Percentiles rank a stretch among this genome's conserved stretches.
These are phyloP conservation scores for Patella pellucida DNA, from an alignment of 2,888 invertebrate genomes.

Conservation along the genomic window DNA sequence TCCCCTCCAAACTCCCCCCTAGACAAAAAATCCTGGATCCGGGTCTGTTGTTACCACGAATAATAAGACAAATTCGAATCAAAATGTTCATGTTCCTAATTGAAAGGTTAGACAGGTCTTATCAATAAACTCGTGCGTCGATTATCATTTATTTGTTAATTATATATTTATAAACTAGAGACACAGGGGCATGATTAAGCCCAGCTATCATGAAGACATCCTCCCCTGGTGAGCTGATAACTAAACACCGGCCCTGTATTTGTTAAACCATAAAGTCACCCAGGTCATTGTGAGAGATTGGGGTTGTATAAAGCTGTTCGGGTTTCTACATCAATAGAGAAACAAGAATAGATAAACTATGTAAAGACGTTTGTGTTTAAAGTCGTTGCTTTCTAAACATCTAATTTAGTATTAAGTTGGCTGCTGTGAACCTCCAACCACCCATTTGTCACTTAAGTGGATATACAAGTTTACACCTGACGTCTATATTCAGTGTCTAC, in stretches of 20 bases:
- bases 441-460: slow-evolving; percentile 9
- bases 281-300: neutral
- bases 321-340: too few relatives aligned
- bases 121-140: too few relatives aligned
- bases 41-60: too few relatives aligned
- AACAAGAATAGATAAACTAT: slow-evolving; percentile 1
- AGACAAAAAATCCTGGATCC: too few relatives aligned
- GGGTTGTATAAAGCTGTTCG: neutral
- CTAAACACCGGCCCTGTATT: neutral
- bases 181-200: too few relatives aligned
- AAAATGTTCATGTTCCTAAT: too few relatives aligned
- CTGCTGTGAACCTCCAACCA: neutral
- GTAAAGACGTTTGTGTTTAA: neutral
- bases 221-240: neutral
- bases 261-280: slow-evolving; percentile 1
- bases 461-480: slow-evolving; percentile 12
- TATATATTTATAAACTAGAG: too few relatives aligned
- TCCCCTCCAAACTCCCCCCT: too few relatives aligned
- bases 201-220: neutral
- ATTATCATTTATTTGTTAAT: too few relatives aligned
- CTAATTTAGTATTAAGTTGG: neutral
- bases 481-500: slow-evolving; percentile 1
- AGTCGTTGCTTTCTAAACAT: neutral
- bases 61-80: too few relatives aligned
- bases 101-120: too few relatives aligned